Base-by-base conservation (phyloP, 2,113 vertebrate species). In the Formicarius rufipectus region DNA sequence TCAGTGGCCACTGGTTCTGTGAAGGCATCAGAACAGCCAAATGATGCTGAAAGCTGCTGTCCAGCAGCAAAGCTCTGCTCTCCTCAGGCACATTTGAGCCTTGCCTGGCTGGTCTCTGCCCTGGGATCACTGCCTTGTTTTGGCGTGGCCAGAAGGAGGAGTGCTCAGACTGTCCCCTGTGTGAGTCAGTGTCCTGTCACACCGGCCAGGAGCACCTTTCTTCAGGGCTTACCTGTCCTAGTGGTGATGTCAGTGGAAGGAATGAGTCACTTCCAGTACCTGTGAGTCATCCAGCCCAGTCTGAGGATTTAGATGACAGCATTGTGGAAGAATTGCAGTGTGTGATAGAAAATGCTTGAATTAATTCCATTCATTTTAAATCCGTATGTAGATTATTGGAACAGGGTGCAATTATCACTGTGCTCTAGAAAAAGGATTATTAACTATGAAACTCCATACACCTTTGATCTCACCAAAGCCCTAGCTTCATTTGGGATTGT, bases 241-340 rank as follows among this genome's bases (percentile, higher is more conserved):
- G 27, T 52, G 55, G 59, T 95, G 87, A 96, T 80, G 67, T 96
- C 94, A 96, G 79, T 63, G 94, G 91, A 94, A 96, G 55, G 39
- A 30, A 12, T 96, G 91, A 96, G 59, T 96, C 89, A 95, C 17
- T 91, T 90, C 35, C 74, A 95, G 59, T 30, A 40, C 30, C 27
- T 35, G 23, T 84, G 78, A 94, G 50, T 73, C 84, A 87, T 33
- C 39, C 24, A 35, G 37, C 49, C 45, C 44, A 28, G 25, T 59
- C 39, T 5, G 3, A 56, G 83, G 35, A 22, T 15, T 23, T 53
- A 80, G 60, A 79, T 76, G 82, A 92, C 60, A 91, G 24, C 4
- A 1, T 55, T 63, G 42, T 67, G 72, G 45, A 82, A 91, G 71
- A 88, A 71, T 58, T 69, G 84, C 0, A 0, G 33, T 27, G 24